Evolutionary conservation across 2,888 invertebrate species (phyloP).

Genomic region (Phrixothrix hirtus): DNA sequence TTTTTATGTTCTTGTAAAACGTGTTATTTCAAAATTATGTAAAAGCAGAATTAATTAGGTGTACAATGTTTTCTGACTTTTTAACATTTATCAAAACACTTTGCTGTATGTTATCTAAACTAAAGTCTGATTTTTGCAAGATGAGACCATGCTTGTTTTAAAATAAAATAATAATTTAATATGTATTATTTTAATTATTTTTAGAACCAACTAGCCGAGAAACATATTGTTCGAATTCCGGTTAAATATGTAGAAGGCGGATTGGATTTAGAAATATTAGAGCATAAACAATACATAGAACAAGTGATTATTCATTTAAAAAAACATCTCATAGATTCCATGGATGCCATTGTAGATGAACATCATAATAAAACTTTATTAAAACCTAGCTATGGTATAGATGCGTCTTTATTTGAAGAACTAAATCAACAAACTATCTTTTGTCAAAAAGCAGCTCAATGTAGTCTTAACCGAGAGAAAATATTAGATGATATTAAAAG

Average conservation of each 20-base stretch:
- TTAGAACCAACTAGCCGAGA: slow-evolving; percentile 72
- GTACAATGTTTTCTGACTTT: no score
- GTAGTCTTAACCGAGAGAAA: slow-evolving; percentile 71
- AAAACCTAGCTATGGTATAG: slow-evolving; percentile 66
- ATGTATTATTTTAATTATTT: slow-evolving; percentile 32
- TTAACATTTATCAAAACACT: no score
- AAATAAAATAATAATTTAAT: background rate
- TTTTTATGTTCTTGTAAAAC: no score
- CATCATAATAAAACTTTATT: slow-evolving; percentile 63
- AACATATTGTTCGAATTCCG: slow-evolving; percentile 69
- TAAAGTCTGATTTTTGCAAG: no score
- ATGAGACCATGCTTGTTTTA: no score
- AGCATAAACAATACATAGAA: slow-evolving; percentile 66
- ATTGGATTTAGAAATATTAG: slow-evolving; percentile 59
- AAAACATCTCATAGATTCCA: slow-evolving; percentile 68
- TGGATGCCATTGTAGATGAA: slow-evolving; percentile 71
- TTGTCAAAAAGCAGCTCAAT: slow-evolving; percentile 71
- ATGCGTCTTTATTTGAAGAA: slow-evolving; percentile 67
- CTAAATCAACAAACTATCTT: slow-evolving; percentile 72
- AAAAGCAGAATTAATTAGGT: no score
- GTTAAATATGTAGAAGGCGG: slow-evolving; percentile 60
- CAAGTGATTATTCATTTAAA: slow-evolving; percentile 68
- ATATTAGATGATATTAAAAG: slow-evolving; percentile 69
- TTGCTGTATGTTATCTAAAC: no score
- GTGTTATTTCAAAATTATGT: no score